Conservation (phyloP, 2,797 vertebrate species). For the Uromys caudimaculatus region DNA sequence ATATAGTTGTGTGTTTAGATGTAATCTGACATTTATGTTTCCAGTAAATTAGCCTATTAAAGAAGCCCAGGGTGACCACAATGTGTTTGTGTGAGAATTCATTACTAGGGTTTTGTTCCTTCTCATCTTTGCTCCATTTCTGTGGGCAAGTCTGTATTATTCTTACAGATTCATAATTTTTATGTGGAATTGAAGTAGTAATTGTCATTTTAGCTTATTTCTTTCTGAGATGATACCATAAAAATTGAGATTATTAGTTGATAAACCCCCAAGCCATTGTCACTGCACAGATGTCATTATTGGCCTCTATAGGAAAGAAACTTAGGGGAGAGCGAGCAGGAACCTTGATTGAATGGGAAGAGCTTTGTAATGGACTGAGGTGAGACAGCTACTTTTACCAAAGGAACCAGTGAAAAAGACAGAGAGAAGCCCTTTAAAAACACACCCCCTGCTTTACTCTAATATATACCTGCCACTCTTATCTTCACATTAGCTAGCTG, state of each 20-base stretch:
- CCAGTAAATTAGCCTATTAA: slow-evolving; percentile 27
- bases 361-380: background rate
- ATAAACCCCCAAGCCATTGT: slow-evolving; percentile 44
- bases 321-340: background rate
- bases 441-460: background rate
- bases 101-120: slow-evolving; percentile 16
- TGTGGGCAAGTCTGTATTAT: slow-evolving; percentile 40
- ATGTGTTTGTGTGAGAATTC: slow-evolving; percentile 28
- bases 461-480: background rate
- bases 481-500: background rate
- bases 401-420: background rate
- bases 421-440: background rate
- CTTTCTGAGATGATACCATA: slow-evolving; percentile 26
- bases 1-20: slow-evolving; percentile 34
- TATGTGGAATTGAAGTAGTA: slow-evolving; percentile 54
- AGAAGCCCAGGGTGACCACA: slow-evolving; percentile 44
- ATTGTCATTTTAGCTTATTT: slow-evolving; percentile 61
- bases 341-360: slow-evolving; percentile 11
- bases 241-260: slow-evolving; percentile 66
- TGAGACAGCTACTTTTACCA: slow-evolving; percentile 8
- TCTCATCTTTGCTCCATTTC: background rate
- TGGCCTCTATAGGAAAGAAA: slow-evolving; percentile 23
- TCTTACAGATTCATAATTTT: slow-evolving; percentile 45
- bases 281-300: slow-evolving; percentile 8
- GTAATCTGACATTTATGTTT: slow-evolving; percentile 42